Evolutionary conservation across 2,888 invertebrate genomes (phyloP).

Genomic region (Ennomos quercinarius): DNA sequence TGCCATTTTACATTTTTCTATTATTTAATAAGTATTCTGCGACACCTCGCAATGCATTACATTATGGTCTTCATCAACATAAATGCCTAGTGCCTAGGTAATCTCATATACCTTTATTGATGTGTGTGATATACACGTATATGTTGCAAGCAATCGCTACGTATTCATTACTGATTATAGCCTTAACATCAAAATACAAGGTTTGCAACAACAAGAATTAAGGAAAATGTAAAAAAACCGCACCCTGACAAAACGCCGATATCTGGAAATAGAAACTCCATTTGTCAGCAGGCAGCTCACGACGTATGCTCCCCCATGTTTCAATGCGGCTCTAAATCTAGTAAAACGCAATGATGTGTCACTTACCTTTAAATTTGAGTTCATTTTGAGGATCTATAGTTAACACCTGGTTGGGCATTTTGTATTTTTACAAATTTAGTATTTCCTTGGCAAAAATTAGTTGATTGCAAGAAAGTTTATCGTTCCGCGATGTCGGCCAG

Average conservation of each 20-base stretch:
- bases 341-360: slow-evolving; percentile 49
- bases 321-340: slow-evolving; percentile 64
- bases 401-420: slow-evolving; percentile 91
- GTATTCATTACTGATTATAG: slow-evolving; percentile 20
- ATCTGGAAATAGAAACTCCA: slow-evolving; percentile 85
- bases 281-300: slow-evolving; percentile 81
- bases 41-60: slow-evolving; percentile 18
- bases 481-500: slow-evolving; percentile 70
- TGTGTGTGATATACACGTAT: background rate
- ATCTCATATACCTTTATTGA: slow-evolving; percentile 16
- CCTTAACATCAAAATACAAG: slow-evolving; percentile 15
- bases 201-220: slow-evolving; percentile 30
- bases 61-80: slow-evolving; percentile 25
- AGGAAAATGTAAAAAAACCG: slow-evolving; percentile 69
- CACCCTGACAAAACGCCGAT: slow-evolving; percentile 81
- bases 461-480: slow-evolving; percentile 63
- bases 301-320: slow-evolving; percentile 70
- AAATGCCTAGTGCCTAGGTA: slow-evolving; percentile 22
- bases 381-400: slow-evolving; percentile 95
- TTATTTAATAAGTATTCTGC: slow-evolving; percentile 1
- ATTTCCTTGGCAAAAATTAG: slow-evolving; percentile 71
- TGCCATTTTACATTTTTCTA: slow-evolving; percentile 7
- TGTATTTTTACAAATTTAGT: slow-evolving; percentile 81
- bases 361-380: slow-evolving; percentile 95
- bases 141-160: slow-evolving; percentile 15